These are phyloP conservation scores for Apis dorsata DNA, from an alignment of 1,140 invertebrate genomes.

Conservation along the genomic window DNA sequence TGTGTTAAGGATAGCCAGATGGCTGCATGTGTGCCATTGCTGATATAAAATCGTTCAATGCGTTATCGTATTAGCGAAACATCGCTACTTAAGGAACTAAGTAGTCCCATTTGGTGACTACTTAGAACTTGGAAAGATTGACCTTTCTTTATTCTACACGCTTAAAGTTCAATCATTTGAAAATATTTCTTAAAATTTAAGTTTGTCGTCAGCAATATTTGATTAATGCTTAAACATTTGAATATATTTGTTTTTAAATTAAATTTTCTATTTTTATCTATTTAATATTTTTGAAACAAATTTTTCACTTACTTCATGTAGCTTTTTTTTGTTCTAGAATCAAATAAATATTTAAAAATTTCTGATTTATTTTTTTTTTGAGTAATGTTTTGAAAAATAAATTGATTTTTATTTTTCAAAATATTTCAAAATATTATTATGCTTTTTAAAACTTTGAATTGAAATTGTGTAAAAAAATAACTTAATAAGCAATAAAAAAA, in stretches of 20 bases:
- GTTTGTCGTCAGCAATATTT: not conserved
- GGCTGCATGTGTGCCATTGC: slow-evolving; percentile 21
- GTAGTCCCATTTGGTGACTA: not conserved
- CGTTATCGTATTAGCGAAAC: slow-evolving; percentile 11
- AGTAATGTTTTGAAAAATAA: not conserved
- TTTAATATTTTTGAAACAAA: too few species aligned
- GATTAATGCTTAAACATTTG: too few species aligned
- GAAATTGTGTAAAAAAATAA: too few species aligned
- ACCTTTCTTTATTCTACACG: not conserved
- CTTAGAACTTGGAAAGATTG: not conserved
- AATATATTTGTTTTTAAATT: too few species aligned
- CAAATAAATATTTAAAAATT: too few species aligned
- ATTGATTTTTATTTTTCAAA: too few species aligned
- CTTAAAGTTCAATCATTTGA: not conserved
- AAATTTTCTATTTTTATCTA: too few species aligned
- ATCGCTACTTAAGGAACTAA: not conserved
- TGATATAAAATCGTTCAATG: slow-evolving; percentile 27
- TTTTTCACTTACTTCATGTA: too few species aligned
- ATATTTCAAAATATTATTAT: too few species aligned
- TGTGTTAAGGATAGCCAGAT: slow-evolving; percentile 5
- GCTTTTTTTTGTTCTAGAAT: too few species aligned
- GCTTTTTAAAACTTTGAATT: too few species aligned
- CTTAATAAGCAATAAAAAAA: too few species aligned
- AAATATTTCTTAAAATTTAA: not conserved
- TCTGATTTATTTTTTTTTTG: not conserved